Evolutionary conservation across 2,888 invertebrate genomes (phyloP), one percentile per base, ranked within the genome.

Genomic region (Drosophila gaucha): DNA sequence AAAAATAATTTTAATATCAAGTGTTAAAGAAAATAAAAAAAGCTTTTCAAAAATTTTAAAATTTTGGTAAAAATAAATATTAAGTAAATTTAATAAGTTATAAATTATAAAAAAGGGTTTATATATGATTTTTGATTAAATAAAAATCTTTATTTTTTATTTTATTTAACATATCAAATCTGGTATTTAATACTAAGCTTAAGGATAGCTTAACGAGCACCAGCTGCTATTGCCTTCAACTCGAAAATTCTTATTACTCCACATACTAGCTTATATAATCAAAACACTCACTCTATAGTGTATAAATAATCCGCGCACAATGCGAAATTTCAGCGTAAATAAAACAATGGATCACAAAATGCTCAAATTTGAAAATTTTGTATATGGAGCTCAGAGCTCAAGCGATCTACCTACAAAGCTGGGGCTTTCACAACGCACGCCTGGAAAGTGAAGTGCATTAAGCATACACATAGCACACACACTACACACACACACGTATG

Each of bases 391-490:
- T 18, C 41, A 12, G 39, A 41, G 41, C 41, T 18, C 28, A 24
- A 24, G 35, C 41, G 54, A 47, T 30, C 44, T 47, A 43, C 65
- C 64, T 35, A 43, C 47, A n/a, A 41, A 41, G 28, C 31, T 44
- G 20, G 46, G 35, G 65, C 64, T 54, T 64, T 64, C 64, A 47
- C 63, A 46, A 36, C 43, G 35, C 41, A 28, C 52, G 35, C 64
- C 52, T 58, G 46, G 47, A 71, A 60, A 71, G 67, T 72, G 71
- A 72, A 72, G 65, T 65, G 49, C 65, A 65, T 65, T 78, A 67
- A 74, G 10, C 30, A 31, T 2, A 56, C 9, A 31, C 26, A 39
- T n/a, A 9, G 3, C 6, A 1, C 30, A 24, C 24, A 36, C 31
- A 50, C n/a, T n/a, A n/a, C 28, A 64, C 20, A 18, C 20, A 33